Evolutionary conservation across 2,888 invertebrate species (phyloP), one percentile per base, ranked within the genome.

Genomic region (Stenotaenia linearis): DNA sequence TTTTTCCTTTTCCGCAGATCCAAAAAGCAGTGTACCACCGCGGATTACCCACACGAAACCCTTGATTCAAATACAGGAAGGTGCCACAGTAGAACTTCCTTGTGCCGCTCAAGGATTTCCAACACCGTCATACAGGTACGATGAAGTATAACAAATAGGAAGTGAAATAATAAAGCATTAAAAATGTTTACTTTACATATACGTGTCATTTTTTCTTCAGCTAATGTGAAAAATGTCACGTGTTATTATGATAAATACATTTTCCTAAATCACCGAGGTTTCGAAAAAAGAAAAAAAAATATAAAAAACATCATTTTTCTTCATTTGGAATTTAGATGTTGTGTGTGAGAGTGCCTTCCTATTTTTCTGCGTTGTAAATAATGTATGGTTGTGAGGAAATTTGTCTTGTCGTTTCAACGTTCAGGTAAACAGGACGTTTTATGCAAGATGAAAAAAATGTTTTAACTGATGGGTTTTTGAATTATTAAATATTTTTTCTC

Each of bases 21-120:
- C 80, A 74, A 77, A 80, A 50, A 80, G 80, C 75, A 80, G 80
- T 45, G 80, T 80, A 23, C 80, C 80, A 21, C 80, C 80, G n/a
- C 56, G 80, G 56, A 78, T 80, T 21, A 80, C 80, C 5, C 79
- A 80, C 30, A 80, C 37, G 18, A 79, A 69, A 30, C 80, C 80
- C 21, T 32, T 80, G 32, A 78, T 80, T 21, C 78, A 79, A 75
- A 75, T 50, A 74, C 80, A 78, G 56, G 79, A 80, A 78, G 80
- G 80, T 12, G 35, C n/a, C 18, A 79, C 75, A 23, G 88, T 87
- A 79, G 88, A 88, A 2, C 83, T 88, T 80, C 87, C 88, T 77
- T 88, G 88, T 84, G 87, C 88, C 80, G 87, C 88, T 21, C 88
- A 88, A 83, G 88, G 88, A 37, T 86, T 86, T 80, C 88, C 88